A percentile compares a stretch with the other conserved stretches of the same genome.
Evolutionary conservation across 1,140 invertebrate genomes (phyloP).

Genomic region (Ephestia elutella): DNA sequence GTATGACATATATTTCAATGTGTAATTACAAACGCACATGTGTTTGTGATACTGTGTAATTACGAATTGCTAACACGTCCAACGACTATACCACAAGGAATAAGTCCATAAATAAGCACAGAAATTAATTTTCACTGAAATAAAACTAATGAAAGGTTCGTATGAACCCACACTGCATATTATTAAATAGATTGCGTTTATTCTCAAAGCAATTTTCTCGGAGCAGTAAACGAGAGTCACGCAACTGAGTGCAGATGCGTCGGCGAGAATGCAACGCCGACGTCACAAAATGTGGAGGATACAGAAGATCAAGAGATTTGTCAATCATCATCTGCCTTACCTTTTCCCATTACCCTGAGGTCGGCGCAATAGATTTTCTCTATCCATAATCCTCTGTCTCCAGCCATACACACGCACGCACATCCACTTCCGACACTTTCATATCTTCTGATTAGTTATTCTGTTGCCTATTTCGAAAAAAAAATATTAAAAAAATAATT

Average conservation of each 20-base stretch:
- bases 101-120: neutral
- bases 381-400: too few species aligned
- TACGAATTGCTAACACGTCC: neutral
- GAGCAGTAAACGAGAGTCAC: constrained; percentile 29
- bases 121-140: constrained; percentile 4
- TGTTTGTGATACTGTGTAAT: neutral
- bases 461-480: too few species aligned
- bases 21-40: neutral
- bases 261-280: constrained; percentile 11
- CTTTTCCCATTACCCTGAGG: too few species aligned
- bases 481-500: too few species aligned
- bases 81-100: neutral
- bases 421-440: too few species aligned
- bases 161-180: constrained; percentile 4
- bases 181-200: constrained; percentile 5
- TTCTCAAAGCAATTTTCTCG: constrained; percentile 29
- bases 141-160: constrained; percentile 5
- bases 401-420: too few species aligned
- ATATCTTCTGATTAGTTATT: too few species aligned
- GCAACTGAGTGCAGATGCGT: constrained; percentile 39
- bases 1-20: too few species aligned
- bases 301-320: neutral
- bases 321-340: too few species aligned
- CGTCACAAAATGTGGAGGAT: neutral
- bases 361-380: too few species aligned